These are phyloP conservation scores for Stenoptilia bipunctidactyla DNA, from an alignment of 2,888 invertebrate genomes.

Conservation along the genomic window DNA sequence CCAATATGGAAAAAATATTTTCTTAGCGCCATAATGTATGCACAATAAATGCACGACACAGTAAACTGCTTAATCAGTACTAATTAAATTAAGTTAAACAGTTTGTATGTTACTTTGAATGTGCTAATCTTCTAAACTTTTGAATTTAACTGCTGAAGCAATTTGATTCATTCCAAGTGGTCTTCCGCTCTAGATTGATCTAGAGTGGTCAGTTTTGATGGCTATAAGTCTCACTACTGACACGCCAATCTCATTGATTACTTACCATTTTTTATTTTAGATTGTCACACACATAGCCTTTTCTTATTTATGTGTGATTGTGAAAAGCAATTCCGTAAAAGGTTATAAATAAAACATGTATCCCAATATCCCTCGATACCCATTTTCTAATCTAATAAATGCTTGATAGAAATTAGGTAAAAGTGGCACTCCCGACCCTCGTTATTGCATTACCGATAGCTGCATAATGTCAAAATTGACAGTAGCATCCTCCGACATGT, in stretches of 20 bases:
- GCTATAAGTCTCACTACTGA: no score
- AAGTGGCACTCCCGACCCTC: slow-evolving; percentile 44
- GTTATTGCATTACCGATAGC: slow-evolving; percentile 52
- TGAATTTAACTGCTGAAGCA: no score
- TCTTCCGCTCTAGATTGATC: no score
- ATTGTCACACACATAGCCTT: not conserved
- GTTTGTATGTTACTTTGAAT: no score
- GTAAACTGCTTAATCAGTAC: no score
- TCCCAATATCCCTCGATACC: slow-evolving; percentile 49
- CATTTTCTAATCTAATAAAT: slow-evolving; percentile 67
- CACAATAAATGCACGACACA: no score
- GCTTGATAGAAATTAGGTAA: slow-evolving; percentile 67
- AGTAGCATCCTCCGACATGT: slow-evolving; percentile 4
- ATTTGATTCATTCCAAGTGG: no score
- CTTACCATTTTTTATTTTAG: slow-evolving; percentile 25
- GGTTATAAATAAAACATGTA: slow-evolving; percentile 64
- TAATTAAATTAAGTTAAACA: no score
- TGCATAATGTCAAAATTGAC: slow-evolving; percentile 56
- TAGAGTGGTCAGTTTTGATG: no score
- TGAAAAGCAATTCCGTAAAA: slow-evolving; percentile 47
- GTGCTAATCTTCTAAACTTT: no score
- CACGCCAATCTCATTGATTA: slow-evolving; percentile 24
- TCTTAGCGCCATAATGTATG: no score
- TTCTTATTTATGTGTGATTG: not conserved
- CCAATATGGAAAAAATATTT: no score